Evolutionary conservation across 2,888 invertebrate genomes (phyloP).

Genomic region (Trichogramma dendrolimi): DNA sequence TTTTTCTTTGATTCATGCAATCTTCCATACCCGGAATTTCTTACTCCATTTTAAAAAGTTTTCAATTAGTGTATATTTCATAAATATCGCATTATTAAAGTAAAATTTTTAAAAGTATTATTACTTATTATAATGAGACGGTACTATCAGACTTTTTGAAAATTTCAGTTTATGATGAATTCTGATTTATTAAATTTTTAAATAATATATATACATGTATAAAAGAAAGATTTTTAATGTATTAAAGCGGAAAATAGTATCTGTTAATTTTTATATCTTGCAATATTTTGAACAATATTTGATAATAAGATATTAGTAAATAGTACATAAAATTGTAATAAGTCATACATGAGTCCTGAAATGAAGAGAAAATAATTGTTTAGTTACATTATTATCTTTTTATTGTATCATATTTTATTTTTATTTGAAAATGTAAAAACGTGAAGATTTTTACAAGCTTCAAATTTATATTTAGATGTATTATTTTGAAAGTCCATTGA

Average conservation of each 20-base stretch:
- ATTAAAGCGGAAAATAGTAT: conserved; percentile 27
- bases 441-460: conserved; percentile 21
- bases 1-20: conserved; percentile 15
- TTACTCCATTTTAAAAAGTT: conserved; percentile 25
- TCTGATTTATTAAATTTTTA: conserved; percentile 27
- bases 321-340: conserved; percentile 22
- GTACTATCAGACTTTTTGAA: conserved; percentile 14
- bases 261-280: conserved; percentile 28
- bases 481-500: conserved; percentile 14
- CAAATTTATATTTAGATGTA: conserved; percentile 22
- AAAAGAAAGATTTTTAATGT: conserved; percentile 26
- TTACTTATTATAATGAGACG: neutral
- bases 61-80: conserved; percentile 1
- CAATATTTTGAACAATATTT: conserved; percentile 28
- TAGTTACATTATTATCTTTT: conserved; percentile 12
- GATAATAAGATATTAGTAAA: conserved; percentile 7
- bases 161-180: conserved; percentile 23
- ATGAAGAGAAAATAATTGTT: conserved; percentile 6
- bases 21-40: conserved; percentile 23
- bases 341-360: conserved; percentile 11
- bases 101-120: conserved; percentile 24
- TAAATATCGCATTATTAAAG: conserved; percentile 22
- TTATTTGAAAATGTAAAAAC: conserved; percentile 19
- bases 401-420: conserved; percentile 20
- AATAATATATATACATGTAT: conserved; percentile 23